Evolutionary conservation across 2,888 invertebrate genomes (phyloP), one percentile per base, ranked within the genome.

Genomic region (Drosophila greeni): DNA sequence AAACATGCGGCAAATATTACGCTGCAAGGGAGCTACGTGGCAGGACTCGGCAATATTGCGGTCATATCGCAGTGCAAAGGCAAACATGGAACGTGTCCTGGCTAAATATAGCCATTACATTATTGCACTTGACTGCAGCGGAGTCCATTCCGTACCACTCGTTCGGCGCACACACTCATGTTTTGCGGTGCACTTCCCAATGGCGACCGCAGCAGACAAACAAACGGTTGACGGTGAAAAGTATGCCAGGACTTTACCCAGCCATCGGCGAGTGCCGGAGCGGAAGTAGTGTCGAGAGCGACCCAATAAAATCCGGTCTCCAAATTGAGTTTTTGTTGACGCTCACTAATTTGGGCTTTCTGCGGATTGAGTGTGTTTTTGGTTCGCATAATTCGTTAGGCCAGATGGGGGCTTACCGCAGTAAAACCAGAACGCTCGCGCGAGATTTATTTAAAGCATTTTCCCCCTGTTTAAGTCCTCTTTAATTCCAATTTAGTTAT

Each of bases 41-140:
- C 66, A 66, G 77, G 66, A 70, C 77, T 78, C 59, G 76, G 54
- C 68, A 72, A 84, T 72, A 78, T 74, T 84, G 79, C 66, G 79
- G 79, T 70, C 74, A 79, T 82, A 73, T 70, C 62, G 74, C 57
- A 56, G 42, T 20, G 47, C 53, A 70, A 56, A 53, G 29, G 51
- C 66, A 56, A 51, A 49, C 69, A 69, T 58, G 51, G 23, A 39
- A 47, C 47, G 48, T 55, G 55, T 42, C 40, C 47, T 52, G 42
- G 54, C 65, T 47, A 58, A 81, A 73, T 78, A 69, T 59, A 72
- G 71, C 72, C 55, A 74, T 82, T 71, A 84, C 79, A 84, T 84
- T 80, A 84, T 82, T 80, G 79, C 79, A 82, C 72, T 78, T 78
- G 72, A 66, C 66, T 84, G 75, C 73, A 78, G 76, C 73, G 34